Base-by-base conservation (phyloP, 2,797 vertebrate species). In the Graptemys geographica region DNA sequence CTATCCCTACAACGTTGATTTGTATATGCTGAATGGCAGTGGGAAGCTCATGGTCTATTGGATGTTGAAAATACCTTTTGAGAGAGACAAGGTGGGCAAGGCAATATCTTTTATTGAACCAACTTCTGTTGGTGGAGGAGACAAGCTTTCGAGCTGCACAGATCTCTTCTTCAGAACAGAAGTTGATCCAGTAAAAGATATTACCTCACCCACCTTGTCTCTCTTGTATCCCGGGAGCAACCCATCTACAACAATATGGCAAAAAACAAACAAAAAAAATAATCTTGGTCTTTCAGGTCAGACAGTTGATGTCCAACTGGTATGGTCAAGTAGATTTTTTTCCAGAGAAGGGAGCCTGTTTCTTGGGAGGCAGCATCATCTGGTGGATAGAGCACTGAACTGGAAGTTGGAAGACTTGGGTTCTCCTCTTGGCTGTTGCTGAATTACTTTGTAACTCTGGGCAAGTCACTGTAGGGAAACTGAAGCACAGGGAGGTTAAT, bases 251-350 rank as follows among this genome's bases (percentile, higher is more conserved):
- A 65, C 31, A 65, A n/a, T 5, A 65, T 6, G 31, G 31, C 59
- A 65, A 65, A 62, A 12, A 62, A 31, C 41, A 41, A 41, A 41
- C 41, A 41, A 59, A 11, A 57, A 13, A 31, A 65, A 65, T 18
- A 16, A 16, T 33, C 59, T 84, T 51, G 69, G 41, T 80, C 86
- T 96, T 84, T 86, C 81, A 79, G 88, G 79, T 69, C 8, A 27
- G 62, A 49, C 9, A 84, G 8, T n/a, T 41, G 4, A 1, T 13
- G 27, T 55, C 44, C 16, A 81, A 44, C 56, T 6, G 56, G 53
- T 81, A 33, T 82, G 25, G 49, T 5, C 11, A 28, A 79, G 78
- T 4, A 28, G 37, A 16, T 83, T 92, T 44, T 76, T 62, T 37
- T 1, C 44, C 41, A 81, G 19, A 1, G 4, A 1, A 28, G 5